Conservation (phyloP, 1,140 invertebrate species). For the Andricus grossulariae region DNA sequence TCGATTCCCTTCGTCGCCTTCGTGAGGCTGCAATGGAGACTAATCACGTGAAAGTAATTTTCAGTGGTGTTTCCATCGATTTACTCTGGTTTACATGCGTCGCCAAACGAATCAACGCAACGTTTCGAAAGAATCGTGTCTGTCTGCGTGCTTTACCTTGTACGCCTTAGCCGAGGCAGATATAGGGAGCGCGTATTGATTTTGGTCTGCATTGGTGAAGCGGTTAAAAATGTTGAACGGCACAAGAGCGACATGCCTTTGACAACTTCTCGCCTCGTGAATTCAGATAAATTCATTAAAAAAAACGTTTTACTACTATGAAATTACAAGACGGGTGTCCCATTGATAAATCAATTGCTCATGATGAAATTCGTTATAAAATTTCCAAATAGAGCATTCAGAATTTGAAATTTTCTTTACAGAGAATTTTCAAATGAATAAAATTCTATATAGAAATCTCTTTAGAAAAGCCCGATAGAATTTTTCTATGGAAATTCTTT, state of each 20-base stretch:
- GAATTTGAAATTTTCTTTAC: too few species aligned
- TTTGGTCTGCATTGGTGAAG: constrained; percentile 59
- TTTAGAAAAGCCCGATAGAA: too few species aligned
- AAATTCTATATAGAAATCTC: too few species aligned
- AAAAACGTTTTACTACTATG: background rate
- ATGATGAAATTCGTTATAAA: background rate
- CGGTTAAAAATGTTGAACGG: constrained; percentile 55
- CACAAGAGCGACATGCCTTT: constrained; percentile 38
- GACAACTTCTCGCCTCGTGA: constrained; percentile 9
- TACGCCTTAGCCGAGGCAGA: constrained; percentile 51
- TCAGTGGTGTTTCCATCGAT: constrained; percentile 9
- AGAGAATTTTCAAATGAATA: too few species aligned
- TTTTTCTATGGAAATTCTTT: too few species aligned
- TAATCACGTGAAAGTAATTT: constrained; percentile 25
- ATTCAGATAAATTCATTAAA: constrained; percentile 7
- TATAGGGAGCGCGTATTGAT: constrained; percentile 58
- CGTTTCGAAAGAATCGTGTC: constrained; percentile 37
- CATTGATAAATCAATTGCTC: constrained; percentile 33
- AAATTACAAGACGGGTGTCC: constrained; percentile 30
- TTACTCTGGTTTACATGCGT: constrained; percentile 33
- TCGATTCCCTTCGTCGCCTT: constrained; percentile 29
- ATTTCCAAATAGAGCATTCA: background rate
- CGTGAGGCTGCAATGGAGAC: constrained; percentile 25
- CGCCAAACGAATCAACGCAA: constrained; percentile 34
- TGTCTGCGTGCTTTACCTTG: constrained; percentile 44